phyloP scores from a whole-genome alignment of 1,140 invertebrate genomes.

The Drosophila bipectinata region DNA sequence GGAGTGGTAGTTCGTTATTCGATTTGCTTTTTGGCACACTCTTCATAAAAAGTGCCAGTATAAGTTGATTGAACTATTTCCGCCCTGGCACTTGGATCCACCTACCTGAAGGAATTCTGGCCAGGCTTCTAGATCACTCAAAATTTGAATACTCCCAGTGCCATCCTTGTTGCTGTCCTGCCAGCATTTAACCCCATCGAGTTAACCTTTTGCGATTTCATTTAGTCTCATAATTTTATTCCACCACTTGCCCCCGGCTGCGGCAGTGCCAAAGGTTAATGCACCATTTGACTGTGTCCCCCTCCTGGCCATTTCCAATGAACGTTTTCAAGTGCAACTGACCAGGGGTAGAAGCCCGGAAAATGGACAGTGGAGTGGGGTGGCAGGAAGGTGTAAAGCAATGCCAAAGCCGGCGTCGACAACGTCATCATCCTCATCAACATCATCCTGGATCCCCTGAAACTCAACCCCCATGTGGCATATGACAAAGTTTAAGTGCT shows the following conservation, averaged over 20 bases:
- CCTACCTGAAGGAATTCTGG: conserved; percentile 8
- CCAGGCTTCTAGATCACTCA: neutral
- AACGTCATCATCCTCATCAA: conserved; percentile 42
- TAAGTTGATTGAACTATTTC: conserved; percentile 52
- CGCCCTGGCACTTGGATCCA: conserved; percentile 40
- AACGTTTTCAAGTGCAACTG: conserved; percentile 70
- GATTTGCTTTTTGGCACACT: conserved; percentile 42
- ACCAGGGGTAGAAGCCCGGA: conserved; percentile 14
- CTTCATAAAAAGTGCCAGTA: conserved; percentile 29
- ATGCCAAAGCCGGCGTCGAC: conserved; percentile 47
- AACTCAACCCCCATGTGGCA: conserved; percentile 19
- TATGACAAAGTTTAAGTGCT: conserved; percentile 83
- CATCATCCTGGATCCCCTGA: conserved; percentile 5
- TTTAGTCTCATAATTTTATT: conserved; percentile 39
- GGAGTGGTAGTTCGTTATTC: conserved; percentile 51
- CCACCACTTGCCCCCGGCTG: conserved; percentile 13
- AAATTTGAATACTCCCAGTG: neutral
- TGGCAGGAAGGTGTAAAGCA: conserved; percentile 44
- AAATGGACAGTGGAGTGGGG: neutral
- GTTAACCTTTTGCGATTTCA: conserved; percentile 25
- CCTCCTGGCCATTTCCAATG: conserved; percentile 42
- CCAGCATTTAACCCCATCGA: conserved; percentile 23
- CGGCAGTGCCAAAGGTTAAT: conserved; percentile 70
- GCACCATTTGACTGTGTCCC: conserved; percentile 65
- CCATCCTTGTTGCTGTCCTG: neutral